These are phyloP conservation scores for Pollenia amentaria DNA, from an alignment of 2,888 invertebrate genomes.

Conservation along the genomic window DNA sequence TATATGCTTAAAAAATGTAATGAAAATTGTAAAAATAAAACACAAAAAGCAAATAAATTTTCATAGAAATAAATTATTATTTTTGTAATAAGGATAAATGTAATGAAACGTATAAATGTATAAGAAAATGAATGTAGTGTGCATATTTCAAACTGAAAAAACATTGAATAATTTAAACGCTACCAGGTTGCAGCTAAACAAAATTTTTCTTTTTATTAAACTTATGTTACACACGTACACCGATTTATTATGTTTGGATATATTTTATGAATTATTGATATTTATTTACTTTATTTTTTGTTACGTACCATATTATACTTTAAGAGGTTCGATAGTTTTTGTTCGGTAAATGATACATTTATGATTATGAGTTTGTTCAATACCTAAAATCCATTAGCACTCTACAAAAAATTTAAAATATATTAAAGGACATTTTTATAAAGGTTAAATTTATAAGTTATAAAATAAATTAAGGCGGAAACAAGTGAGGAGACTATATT, in stretches of 20 bases:
- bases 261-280: not conserved
- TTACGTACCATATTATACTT: not conserved
- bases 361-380: constrained; percentile 1
- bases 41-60: constrained; percentile 43
- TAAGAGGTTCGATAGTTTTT: not conserved
- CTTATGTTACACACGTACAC: not conserved
- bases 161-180: not conserved
- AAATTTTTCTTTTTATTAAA: constrained; percentile 10
- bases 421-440: no score
- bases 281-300: constrained; percentile 2
- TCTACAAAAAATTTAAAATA: not conserved
- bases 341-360: not conserved
- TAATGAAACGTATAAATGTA: constrained; percentile 38
- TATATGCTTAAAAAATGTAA: constrained; percentile 9
- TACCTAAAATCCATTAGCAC: constrained; percentile 6
- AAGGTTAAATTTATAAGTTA: no score
- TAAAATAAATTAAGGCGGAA: no score
- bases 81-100: constrained; percentile 51
- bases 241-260: not conserved
- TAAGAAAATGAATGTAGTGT: constrained; percentile 3
- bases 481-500: no score
- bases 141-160: not conserved
- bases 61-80: constrained; percentile 53
- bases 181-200: not conserved
- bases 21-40: constrained; percentile 22